Conservation (phyloP, 2,797 vertebrate genomes). For the Coccyzus lansbergi region DNA sequence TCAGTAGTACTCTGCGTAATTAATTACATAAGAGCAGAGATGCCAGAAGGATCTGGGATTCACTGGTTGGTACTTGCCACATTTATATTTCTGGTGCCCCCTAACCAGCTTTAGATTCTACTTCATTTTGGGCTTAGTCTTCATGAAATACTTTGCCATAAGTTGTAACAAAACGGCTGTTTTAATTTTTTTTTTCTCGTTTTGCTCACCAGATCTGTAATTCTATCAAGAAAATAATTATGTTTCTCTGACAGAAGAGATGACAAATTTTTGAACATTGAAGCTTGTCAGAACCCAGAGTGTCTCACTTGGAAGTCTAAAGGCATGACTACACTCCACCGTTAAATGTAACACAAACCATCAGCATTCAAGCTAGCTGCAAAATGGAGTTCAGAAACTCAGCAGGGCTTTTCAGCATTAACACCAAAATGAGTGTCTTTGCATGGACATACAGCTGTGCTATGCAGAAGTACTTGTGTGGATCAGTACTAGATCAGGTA, state of each 20-base stretch:
- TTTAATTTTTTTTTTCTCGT: background rate
- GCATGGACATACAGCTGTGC: background rate
- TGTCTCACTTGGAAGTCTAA: constrained; percentile 32
- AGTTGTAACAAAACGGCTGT: background rate
- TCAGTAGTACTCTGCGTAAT: constrained; percentile 5
- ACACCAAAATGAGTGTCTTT: constrained; percentile 7
- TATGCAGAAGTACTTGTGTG: background rate
- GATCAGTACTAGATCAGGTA: constrained; percentile 34
- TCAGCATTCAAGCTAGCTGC: constrained; percentile 29
- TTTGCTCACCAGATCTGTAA: background rate
- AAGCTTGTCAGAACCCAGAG: background rate
- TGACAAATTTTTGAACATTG: background rate
- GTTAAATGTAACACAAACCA: constrained; percentile 56
- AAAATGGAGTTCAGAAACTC: constrained; percentile 50
- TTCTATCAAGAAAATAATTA: background rate
- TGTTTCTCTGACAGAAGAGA: constrained; percentile 25
- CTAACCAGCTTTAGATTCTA: background rate
- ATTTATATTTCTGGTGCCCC: background rate
- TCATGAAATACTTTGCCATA: background rate
- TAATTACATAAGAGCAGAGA: constrained; percentile 12
- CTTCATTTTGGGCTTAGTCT: background rate
- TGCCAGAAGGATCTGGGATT: background rate
- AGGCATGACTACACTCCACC: background rate
- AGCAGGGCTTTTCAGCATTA: constrained; percentile 52
- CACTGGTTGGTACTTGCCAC: background rate